A percentile compares a stretch with the other conserved stretches of the same genome.
These are phyloP conservation scores for Chaetophractus vellerosus DNA, from an alignment of 2,797 vertebrate genomes.

Conservation along the genomic window DNA sequence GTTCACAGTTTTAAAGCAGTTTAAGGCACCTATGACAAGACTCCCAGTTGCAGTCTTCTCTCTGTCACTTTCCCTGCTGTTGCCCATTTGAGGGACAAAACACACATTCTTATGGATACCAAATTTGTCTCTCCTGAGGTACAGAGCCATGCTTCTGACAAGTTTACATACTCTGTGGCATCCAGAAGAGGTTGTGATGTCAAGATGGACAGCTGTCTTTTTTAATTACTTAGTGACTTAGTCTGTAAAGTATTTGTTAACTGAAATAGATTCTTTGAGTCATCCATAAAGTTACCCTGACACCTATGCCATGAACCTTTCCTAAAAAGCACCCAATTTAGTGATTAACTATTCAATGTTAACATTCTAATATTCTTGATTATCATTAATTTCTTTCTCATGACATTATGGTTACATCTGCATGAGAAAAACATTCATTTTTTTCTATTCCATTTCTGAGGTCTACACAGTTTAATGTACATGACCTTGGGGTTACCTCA, in stretches of 20 bases:
- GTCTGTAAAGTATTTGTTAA: background rate
- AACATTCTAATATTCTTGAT: background rate
- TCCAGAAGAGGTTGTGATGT: background rate
- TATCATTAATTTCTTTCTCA: background rate
- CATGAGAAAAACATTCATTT: background rate
- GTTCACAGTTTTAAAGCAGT: background rate
- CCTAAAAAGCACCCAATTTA: background rate
- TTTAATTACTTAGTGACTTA: background rate
- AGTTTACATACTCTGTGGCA: background rate
- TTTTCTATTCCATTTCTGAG: background rate
- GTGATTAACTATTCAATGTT: background rate
- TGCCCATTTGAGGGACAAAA: conserved; percentile 6
- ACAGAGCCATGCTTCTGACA: background rate
- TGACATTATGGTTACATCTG: background rate
- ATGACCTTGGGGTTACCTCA: background rate
- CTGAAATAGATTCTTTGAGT: background rate
- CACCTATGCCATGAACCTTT: background rate
- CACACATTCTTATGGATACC: background rate
- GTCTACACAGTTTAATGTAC: background rate
- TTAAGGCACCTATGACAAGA: background rate
- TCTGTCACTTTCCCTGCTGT: background rate
- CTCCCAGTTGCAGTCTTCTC: background rate
- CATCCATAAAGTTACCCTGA: background rate
- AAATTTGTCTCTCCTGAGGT: background rate
- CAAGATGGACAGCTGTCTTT: background rate